Evolutionary conservation across 1,140 invertebrate genomes (phyloP), one percentile per base, ranked within the genome.

Genomic region (Anastatus disparis): DNA sequence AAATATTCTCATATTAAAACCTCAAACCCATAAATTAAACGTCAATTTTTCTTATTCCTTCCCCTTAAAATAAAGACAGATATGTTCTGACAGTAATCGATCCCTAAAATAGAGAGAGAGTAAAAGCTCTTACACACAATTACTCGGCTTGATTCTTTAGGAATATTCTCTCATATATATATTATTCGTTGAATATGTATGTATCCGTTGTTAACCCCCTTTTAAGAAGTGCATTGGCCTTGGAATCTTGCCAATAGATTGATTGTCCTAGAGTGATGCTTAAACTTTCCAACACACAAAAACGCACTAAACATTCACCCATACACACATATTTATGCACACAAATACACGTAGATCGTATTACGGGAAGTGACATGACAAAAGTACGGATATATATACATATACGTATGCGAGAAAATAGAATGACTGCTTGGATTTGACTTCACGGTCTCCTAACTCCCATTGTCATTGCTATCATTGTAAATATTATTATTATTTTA

Each of bases 211-310:
- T 35, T 6, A 35, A 35, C 52, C 42, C 31, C 40, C 62, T n/a
- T n/a, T n/a, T n/a, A 20, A 35, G 70, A 78, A 82, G 80, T 83
- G 79, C 82, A 84, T 81, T 80, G 79, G 79, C 80, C 79, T 82
- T 83, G 82, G 81, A 82, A 70, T 75, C 62, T 70, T 74, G 81
- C 83, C 81, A 80, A 84, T 84, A 84, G 84, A 84, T 84, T 85
- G 82, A 85, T 85, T 81, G 84, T 78, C 76, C 40, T 72, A 75
- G 77, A 78, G 78, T 84, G 84, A 85, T 85, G 78, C 74, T 82
- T 78, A 75, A 81, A 84, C 77, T 85, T 85, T 82, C 73, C 71
- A 46, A n/a, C n/a, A n/a, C n/a, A n/a, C n/a, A n/a, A n/a, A n/a
- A n/a, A n/a, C n/a, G n/a, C n/a, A n/a, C n/a, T n/a, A n/a, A n/a